These are phyloP conservation scores for Actenoides hombroni DNA, from an alignment of 2,113 vertebrate species.

Conservation along the genomic window DNA sequence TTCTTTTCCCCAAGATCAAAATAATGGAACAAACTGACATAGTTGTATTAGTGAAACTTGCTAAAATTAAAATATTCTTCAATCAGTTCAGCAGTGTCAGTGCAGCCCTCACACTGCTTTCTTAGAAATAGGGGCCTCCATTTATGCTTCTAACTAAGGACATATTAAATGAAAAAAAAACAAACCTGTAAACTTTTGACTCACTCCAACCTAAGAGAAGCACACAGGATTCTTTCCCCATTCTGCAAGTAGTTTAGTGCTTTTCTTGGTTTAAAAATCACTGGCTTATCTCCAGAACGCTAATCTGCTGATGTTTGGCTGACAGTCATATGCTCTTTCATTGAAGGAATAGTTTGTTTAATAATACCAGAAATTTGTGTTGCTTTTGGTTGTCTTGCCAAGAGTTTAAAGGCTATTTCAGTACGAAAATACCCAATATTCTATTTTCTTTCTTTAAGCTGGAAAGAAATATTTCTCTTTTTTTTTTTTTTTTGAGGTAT, in stretches of 20 bases:
- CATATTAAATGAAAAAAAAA: not conserved
- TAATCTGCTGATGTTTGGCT: not conserved
- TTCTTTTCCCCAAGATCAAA: not conserved
- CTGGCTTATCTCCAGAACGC: not conserved
- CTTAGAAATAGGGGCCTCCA: not conserved
- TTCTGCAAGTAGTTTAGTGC: not conserved
- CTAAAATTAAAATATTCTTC: not conserved
- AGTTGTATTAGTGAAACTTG: not conserved
- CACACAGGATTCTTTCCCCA: not conserved
- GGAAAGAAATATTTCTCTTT: not conserved
- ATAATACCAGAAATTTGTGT: not conserved
- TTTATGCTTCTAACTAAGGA: not conserved
- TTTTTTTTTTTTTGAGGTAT: not conserved
- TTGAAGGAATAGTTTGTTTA: not conserved
- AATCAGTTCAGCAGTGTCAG: not conserved
- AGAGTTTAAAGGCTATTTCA: not conserved
- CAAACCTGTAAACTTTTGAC: not conserved
- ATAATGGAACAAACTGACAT: not conserved
- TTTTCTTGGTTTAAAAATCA: not conserved
- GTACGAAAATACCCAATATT: not conserved
- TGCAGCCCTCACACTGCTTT: not conserved
- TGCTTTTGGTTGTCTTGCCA: not conserved
- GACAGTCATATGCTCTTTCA: not conserved
- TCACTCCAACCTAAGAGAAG: not conserved
- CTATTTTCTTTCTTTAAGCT: not conserved